phyloP scores from a whole-genome alignment of 1,140 invertebrate genomes.

The Drosophila willistoni region DNA sequence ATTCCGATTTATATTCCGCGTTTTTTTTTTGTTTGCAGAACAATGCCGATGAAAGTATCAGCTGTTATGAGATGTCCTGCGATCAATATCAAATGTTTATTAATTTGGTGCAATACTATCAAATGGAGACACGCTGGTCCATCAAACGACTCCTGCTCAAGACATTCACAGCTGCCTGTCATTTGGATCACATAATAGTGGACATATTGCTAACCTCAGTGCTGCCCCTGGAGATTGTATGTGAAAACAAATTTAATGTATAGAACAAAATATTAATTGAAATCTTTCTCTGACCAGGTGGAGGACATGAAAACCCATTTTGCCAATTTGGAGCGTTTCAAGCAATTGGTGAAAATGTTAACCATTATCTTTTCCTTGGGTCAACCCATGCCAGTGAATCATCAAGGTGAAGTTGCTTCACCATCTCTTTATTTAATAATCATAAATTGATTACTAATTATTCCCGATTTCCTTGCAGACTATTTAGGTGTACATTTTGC shows the following conservation, averaged over 20 bases:
- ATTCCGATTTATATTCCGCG: background rate
- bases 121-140: constrained; percentile 94
- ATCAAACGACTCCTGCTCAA: constrained; percentile 91
- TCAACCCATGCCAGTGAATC: constrained; percentile 92
- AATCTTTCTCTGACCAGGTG: constrained; percentile 43
- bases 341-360: constrained; percentile 88
- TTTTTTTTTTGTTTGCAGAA: constrained; percentile 85
- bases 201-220: constrained; percentile 93
- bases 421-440: background rate
- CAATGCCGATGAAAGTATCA: constrained; percentile 93
- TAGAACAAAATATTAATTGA: background rate
- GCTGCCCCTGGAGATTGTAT: constrained; percentile 93
- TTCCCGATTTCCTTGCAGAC: constrained; percentile 85
- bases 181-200: constrained; percentile 90
- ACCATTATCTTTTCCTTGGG: constrained; percentile 94
- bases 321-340: constrained; percentile 77
- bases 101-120: constrained; percentile 93
- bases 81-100: constrained; percentile 90
- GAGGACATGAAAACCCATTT: constrained; percentile 82
- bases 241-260: constrained; percentile 47
- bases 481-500: constrained; percentile 92
- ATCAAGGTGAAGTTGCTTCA: constrained; percentile 86
- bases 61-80: constrained; percentile 89
- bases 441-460: background rate
- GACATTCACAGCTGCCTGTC: constrained; percentile 94